Base-by-base conservation (phyloP, 2,113 vertebrate species). In the Willisornis vidua region DNA sequence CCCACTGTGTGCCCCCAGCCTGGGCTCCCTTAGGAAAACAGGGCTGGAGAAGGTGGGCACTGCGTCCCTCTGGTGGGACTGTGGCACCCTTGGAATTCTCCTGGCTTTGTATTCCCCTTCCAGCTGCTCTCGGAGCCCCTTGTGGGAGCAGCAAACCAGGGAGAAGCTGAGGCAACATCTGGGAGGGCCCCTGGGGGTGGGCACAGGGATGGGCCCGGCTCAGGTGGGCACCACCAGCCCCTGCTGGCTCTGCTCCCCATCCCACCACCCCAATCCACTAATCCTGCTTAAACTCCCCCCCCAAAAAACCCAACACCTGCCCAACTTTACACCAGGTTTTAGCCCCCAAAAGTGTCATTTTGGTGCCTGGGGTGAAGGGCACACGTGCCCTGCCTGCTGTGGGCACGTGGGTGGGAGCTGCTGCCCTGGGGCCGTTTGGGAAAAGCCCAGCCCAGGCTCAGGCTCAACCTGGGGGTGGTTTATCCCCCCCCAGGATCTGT, bases 381-480 rank as follows among this genome's bases (percentile, higher is more conserved):
- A 41, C 62, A 13, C 4, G 11, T 59, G 63, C 14, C 62, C 51
- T 1, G 17, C 1, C 1, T 2, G 57, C n/a, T 37, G 39, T 51
- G 22, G 43, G 43, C 12, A 1, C 0, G 6, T 9, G 37, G 55
- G 16, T 2, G 3, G 29, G 23, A 10, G 76, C 54, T 43, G 39
- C 51, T 70, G 58, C 55, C 85, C 71, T 19, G 1, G 0, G 33
- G 67, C 2, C 46, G 0, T 20, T 78, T 55, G 65, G 73, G 91
- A 70, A 66, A 43, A 25, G 5, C 5, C 20, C 5, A 22, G 3
- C 8, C 13, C 6, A 0, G 3, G 51, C n/a, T 43, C 0, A 3
- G 12, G 68, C 26, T 49, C 0, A 5, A 9, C 39, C 35, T 9
- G 66, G 37, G 4, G 20, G 1, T 35, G 61, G 20, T 70, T 70